Evolutionary conservation across 2,797 vertebrate genomes (phyloP).

Genomic region (Telmatherina bonti): DNA sequence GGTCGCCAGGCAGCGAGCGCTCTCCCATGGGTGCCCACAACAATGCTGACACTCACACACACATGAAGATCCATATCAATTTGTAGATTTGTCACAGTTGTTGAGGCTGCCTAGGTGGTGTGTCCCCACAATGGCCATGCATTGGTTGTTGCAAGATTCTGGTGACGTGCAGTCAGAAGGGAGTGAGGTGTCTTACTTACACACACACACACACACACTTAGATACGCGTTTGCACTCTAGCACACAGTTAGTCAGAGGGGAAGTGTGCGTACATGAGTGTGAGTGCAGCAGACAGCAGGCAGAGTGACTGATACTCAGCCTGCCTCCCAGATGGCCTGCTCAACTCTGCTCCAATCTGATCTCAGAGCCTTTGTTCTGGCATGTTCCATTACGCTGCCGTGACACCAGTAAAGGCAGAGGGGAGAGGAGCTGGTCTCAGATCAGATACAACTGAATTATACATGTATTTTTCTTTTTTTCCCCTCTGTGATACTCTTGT

Average conservation of each 20-base stretch:
- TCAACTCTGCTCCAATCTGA: slow-evolving; percentile 84
- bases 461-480: slow-evolving; percentile 67
- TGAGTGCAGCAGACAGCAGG: slow-evolving; percentile 81
- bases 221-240: slow-evolving; percentile 55
- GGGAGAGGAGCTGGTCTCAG: slow-evolving; percentile 81
- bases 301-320: slow-evolving; percentile 82
- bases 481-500: slow-evolving; percentile 70
- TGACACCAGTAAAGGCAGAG: slow-evolving; percentile 82
- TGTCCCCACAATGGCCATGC: slow-evolving; percentile 47
- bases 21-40: slow-evolving; percentile 44
- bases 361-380: slow-evolving; percentile 84
- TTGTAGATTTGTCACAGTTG: slow-evolving; percentile 63
- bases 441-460: slow-evolving; percentile 82
- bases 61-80: slow-evolving; percentile 53
- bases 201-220: slow-evolving; percentile 25
- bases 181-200: slow-evolving; percentile 53
- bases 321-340: slow-evolving; percentile 84
- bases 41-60: slow-evolving; percentile 25
- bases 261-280: slow-evolving; percentile 62
- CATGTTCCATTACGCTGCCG: slow-evolving; percentile 82
- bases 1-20: slow-evolving; percentile 75
- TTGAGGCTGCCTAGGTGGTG: slow-evolving; percentile 57
- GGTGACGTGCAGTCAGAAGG: slow-evolving; percentile 56
- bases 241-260: slow-evolving; percentile 70
- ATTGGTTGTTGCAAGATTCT: slow-evolving; percentile 45